Evolutionary conservation across 2,888 invertebrate genomes (phyloP).

Genomic region (Mylabris sibirica): DNA sequence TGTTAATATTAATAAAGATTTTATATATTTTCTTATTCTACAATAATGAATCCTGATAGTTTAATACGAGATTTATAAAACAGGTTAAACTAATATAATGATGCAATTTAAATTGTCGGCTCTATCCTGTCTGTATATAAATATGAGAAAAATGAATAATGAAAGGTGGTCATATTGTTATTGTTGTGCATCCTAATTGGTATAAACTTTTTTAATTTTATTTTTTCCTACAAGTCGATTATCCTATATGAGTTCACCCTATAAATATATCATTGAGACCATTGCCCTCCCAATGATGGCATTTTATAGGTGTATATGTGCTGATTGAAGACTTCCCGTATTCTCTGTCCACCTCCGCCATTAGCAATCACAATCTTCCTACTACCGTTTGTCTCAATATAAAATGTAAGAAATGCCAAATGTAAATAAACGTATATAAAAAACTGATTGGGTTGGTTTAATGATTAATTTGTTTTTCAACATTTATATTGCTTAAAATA

Average conservation of each 20-base stretch:
- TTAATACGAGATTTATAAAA: conserved; percentile 13
- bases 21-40: conserved; percentile 11
- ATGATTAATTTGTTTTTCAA: conserved; percentile 38
- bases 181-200: background rate
- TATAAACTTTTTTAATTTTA: background rate
- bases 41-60: conserved; percentile 13
- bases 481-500: conserved; percentile 21
- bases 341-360: conserved; percentile 52
- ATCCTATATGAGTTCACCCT: background rate
- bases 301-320: conserved; percentile 38
- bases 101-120: conserved; percentile 13
- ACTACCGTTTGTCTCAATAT: conserved; percentile 55
- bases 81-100: conserved; percentile 17
- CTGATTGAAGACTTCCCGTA: conserved; percentile 56
- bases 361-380: conserved; percentile 55
- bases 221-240: background rate
- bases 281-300: conserved; percentile 30
- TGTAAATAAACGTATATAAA: background rate
- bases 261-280: conserved; percentile 6
- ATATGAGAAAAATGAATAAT: conserved; percentile 5
- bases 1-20: conserved; percentile 1
- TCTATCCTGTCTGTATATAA: conserved; percentile 13
- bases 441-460: conserved; percentile 14
- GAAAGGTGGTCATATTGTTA: conserved; percentile 21
- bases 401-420: background rate